A percentile compares a stretch with the other conserved stretches of the same genome.
Evolutionary conservation across 2,888 invertebrate genomes (phyloP).

Genomic region (Rhodophaea formosa): DNA sequence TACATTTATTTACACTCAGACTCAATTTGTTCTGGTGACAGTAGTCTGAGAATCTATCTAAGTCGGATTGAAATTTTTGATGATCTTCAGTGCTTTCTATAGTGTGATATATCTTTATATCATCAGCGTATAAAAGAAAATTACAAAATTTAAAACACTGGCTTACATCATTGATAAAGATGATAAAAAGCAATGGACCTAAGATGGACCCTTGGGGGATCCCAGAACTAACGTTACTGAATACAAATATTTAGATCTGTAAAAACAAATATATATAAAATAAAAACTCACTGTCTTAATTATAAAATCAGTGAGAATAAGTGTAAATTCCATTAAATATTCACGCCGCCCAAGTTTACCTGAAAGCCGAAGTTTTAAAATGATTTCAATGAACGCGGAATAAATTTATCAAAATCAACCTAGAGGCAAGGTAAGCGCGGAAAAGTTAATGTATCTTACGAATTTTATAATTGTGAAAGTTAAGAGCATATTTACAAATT

Average conservation of each 20-base stretch:
- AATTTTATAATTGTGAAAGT: no score
- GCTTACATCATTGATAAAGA: constrained; percentile 28
- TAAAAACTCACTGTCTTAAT: no score
- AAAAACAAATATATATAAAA: no score
- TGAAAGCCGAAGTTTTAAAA: no score
- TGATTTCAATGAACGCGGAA: no score
- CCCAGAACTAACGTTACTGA: constrained; percentile 23
- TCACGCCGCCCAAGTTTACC: neutral
- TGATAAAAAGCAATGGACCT: constrained; percentile 26
- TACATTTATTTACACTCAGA: constrained; percentile 26
- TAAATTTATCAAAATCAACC: no score
- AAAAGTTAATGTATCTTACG: no score
- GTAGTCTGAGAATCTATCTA: constrained; percentile 24
- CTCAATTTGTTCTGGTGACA: constrained; percentile 24
- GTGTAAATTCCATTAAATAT: neutral
- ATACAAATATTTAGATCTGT: no score
- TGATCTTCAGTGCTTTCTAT: constrained; percentile 17
- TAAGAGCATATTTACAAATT: no score
- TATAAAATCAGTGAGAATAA: no score
- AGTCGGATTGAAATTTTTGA: constrained; percentile 23
- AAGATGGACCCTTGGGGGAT: constrained; percentile 31
- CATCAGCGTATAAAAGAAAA: constrained; percentile 27
- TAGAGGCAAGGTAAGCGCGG: no score
- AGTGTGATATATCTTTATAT: constrained; percentile 24
- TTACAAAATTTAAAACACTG: constrained; percentile 21